Percentiles rank a stretch among this genome's conserved stretches.
Evolutionary conservation across 2,797 vertebrate species (phyloP).

Genomic region (Cyclopterus lumpus): DNA sequence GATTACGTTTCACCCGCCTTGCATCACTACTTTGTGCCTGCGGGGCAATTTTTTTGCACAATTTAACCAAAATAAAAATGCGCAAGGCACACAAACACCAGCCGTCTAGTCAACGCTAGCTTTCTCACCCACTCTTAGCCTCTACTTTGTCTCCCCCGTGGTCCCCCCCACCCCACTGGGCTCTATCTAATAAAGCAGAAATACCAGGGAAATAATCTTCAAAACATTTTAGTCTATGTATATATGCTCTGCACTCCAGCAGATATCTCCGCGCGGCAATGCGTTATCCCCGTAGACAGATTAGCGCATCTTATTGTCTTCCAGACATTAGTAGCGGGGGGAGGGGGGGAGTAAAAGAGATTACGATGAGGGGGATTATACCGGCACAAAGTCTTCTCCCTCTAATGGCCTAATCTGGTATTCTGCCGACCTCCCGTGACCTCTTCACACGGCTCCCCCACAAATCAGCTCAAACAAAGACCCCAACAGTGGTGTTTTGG

Average conservation of each 20-base stretch:
- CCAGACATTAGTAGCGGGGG: constrained; percentile 73
- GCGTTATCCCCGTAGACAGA: constrained; percentile 63
- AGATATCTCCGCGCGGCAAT: constrained; percentile 59
- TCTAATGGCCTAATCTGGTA: constrained; percentile 80
- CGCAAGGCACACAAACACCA: constrained; percentile 17
- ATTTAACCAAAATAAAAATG: constrained; percentile 54
- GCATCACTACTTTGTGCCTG: constrained; percentile 52
- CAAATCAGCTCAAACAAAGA: constrained; percentile 71
- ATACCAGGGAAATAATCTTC: constrained; percentile 76
- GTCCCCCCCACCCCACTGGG: constrained; percentile 26
- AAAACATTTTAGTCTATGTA: constrained; percentile 61
- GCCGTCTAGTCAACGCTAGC: constrained; percentile 16
- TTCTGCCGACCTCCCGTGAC: constrained; percentile 69
- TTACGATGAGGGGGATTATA: constrained; percentile 79
- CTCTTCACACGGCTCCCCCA: constrained; percentile 72
- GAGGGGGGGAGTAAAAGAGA: constrained; percentile 62
- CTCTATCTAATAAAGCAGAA: constrained; percentile 76
- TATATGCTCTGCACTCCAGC: constrained; percentile 51
- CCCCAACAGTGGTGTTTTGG: constrained; percentile 41
- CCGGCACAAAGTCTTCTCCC: constrained; percentile 65
- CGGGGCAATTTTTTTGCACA: constrained; percentile 28
- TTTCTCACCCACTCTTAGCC: constrained; percentile 26
- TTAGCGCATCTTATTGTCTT: constrained; percentile 78
- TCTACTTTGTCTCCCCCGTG: constrained; percentile 13
- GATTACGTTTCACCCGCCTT: constrained; percentile 53